Base-by-base conservation (phyloP, 2,797 vertebrate species). In the Hoplostethus atlanticus region DNA sequence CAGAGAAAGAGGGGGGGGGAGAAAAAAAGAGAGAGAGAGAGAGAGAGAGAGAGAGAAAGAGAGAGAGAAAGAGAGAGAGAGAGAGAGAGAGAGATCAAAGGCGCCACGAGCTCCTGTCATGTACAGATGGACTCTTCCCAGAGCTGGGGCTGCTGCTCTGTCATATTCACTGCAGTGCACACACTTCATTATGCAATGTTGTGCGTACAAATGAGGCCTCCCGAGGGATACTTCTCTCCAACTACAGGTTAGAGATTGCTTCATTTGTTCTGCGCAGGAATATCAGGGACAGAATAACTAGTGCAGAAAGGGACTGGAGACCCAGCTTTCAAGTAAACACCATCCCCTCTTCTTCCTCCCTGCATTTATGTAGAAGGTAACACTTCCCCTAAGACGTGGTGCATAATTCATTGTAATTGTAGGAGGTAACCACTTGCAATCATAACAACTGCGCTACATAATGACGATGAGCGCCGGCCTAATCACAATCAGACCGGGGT, bases 121-220 rank as follows among this genome's bases (percentile, higher is more conserved):
- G 77, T 80, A 77, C 89, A 90, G 80, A 86, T 80, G 85, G 85
- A 84, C 73, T 81, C 73, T 88, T 90, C 87, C 77, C 85, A 88
- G 80, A 82, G 76, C 51, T 0, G 17, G 67, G 30, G 77, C 78
- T 80, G 79, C 80, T 68, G 77, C 76, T 78, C 67, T 25, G 61
- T 71, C 78, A 83, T 21, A 75, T 68, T 73, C 46, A 44, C 83
- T 42, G 64, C 79, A 76, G 72, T 51, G 56, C 76, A 76, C 82
- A 71, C 64, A 61, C 79, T 68, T 70, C 58, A 81, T 88, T 86
- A 86, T 77, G 80, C 79, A 87, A 81, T 38, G 74, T 7, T 65
- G 61, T 68, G 79, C 51, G 40, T 72, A 73, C 59, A 65, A 76
- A 84, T 40, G 77, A 83, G 81, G 66, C 76, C 79, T 75, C 63